These are phyloP conservation scores for Hydroisotoma schaefferi DNA, from an alignment of 2,888 invertebrate species.

Conservation along the genomic window DNA sequence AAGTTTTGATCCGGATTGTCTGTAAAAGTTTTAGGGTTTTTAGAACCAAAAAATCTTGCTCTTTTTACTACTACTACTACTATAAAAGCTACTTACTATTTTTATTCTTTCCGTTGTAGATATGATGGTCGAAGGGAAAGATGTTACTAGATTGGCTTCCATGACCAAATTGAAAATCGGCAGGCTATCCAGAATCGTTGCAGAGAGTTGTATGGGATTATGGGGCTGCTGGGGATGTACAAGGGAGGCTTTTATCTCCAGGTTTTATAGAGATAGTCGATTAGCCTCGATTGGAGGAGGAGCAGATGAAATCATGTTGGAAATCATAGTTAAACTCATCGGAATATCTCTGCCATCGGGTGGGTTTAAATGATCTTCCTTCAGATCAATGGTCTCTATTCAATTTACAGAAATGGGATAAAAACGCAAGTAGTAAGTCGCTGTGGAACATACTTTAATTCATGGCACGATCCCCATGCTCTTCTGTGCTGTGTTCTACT, in stretches of 20 bases:
- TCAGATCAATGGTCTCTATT: no score
- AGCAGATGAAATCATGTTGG: slow-evolving; percentile 59
- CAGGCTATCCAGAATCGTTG: slow-evolving; percentile 54
- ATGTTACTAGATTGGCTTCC: slow-evolving; percentile 57
- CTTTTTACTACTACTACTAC: no score
- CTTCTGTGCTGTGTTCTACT: no score
- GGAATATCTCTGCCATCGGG: slow-evolving; percentile 21
- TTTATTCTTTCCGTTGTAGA: no score
- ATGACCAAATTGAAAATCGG: slow-evolving; percentile 56
- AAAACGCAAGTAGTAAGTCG: no score
- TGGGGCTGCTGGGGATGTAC: slow-evolving; percentile 61
- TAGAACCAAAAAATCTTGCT: no score
- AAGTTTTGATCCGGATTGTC: no score
- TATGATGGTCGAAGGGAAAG: slow-evolving; percentile 48
- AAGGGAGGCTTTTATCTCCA: slow-evolving; percentile 53
- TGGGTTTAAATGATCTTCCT: background rate
- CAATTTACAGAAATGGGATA: no score
- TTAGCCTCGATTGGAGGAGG: slow-evolving; percentile 58
- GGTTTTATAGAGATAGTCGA: slow-evolving; percentile 54
- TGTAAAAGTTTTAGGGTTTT: no score
- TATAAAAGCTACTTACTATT: no score
- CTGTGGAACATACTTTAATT: no score
- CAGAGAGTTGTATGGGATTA: slow-evolving; percentile 57
- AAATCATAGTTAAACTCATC: slow-evolving; percentile 58
- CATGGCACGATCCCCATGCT: no score